Evolutionary conservation across 2,888 invertebrate species (phyloP), one percentile per base, ranked within the genome.

Genomic region (Cryptocephalus moraei): DNA sequence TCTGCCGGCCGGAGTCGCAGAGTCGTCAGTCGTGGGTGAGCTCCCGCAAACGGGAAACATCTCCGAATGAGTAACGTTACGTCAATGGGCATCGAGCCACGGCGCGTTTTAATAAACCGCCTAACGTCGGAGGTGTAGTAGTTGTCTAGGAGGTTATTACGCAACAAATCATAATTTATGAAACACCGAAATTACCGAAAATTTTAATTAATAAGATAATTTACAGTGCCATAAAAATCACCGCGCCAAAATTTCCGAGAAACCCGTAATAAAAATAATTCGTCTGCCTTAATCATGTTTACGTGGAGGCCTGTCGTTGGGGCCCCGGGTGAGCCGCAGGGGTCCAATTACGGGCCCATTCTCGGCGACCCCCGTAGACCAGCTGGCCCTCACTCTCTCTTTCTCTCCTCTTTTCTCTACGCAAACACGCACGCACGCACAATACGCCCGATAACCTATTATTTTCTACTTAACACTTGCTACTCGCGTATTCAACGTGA

Each of bases 281-380:
- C 55, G 51, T 49, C 52, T 49, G 48, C 49, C 49, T 49, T 44
- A 50, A 56, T 54, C 51, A 49, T 47, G 53, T 56, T 59, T 55
- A 53, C 51, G 55, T 57, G 53, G 47, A 44, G 52, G 46, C 50
- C 53, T 49, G 53, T 48, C 46, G 54, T 57, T 52, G 55, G 61
- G 63, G 66, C 14, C 13, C 59, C 54, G 43, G 46, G 53, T 42
- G 47, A 58, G 32, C 65, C 54, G 51, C 64, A 60, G 68, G 70
- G 65, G 68, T 67, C 70, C 70, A 70, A 70, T 70, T 70, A 70
- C 65, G 65, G 60, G 62, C 61, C 69, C 65, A 69, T 70, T 70
- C 67, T 64, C 50, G 56, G 55, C 63, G 49, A 58, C 59, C 51
- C 60, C 60, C 56, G 53, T 49, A 34, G 48, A 55, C 48, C 59